Percentiles rank a stretch among this genome's conserved stretches.
Evolutionary conservation across 2,888 invertebrate species (phyloP).

Genomic region (Ophion obscuratus): DNA sequence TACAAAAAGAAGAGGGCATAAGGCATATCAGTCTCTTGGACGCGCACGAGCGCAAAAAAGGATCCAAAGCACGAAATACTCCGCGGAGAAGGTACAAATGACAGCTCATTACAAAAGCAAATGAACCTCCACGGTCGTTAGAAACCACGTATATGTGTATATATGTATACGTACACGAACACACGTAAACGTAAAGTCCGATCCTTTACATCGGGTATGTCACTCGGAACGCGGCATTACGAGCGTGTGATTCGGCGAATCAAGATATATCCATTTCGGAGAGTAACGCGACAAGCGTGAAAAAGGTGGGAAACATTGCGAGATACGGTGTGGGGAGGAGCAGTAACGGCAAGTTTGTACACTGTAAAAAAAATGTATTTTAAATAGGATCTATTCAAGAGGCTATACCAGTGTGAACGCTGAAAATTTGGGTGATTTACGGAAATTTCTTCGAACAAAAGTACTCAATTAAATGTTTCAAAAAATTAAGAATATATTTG

Average conservation of each 20-base stretch:
- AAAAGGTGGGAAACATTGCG: conserved; percentile 11
- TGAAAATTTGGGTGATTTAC: no score
- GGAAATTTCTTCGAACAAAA: no score
- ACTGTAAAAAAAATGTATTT: conserved; percentile 3
- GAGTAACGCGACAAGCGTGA: conserved; percentile 19
- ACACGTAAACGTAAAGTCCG: neutral
- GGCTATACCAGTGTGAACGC: no score
- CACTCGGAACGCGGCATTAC: conserved; percentile 2
- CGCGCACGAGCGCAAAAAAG: conserved; percentile 11
- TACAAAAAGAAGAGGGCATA: neutral
- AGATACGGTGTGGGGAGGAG: conserved; percentile 7
- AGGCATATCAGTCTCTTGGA: neutral
- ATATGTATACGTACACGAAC: neutral
- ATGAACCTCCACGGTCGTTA: conserved; percentile 42
- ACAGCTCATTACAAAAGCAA: conserved; percentile 57
- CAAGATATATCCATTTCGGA: conserved; percentile 59
- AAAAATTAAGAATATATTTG: no score
- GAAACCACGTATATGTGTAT: neutral
- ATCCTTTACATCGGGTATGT: neutral
- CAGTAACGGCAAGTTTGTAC: conserved; percentile 27
- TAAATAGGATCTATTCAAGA: no score
- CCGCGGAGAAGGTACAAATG: conserved; percentile 44
- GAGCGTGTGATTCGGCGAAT: conserved; percentile 61
- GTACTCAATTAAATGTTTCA: no score
- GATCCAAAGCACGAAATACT: conserved; percentile 25